Base-by-base conservation (phyloP, 2,888 invertebrate genomes). In the Mallateleia sp. region DNA sequence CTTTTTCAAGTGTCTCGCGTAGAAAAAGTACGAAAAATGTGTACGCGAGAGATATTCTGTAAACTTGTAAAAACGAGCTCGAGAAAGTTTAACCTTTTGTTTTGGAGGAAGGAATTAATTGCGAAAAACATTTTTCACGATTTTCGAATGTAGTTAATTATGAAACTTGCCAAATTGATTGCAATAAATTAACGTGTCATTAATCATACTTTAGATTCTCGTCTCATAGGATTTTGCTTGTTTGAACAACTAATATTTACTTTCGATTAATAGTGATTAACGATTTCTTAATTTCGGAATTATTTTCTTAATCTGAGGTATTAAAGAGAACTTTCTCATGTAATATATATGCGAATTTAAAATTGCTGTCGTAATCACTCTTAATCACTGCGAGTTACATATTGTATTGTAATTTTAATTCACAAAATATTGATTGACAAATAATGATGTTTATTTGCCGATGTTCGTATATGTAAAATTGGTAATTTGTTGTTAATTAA, bases 281-380 rank as follows among this genome's bases (percentile, higher is more conserved):
- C 50, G 54, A 72, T 72, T 56, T 66, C 66, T 81, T 81, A 64
- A 72, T 72, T 81, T 72, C 32, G 6, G 34, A 56, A 81, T 81
- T 66, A 45, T 77, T 18, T 71, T 79, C 56, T 79, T 22, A 32
- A 42, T 60, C n/a, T 72, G 25, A 54, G n/a, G 38, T 75, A 60
- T 50, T 62, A 15, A 15, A 7, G 47, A n/a, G 11, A 56, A 79
- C 79, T 79, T 79, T 79, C 79, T 62, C 79, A 18, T 2, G 25
- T 11, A 52, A 50, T 20, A 42, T 69, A 50, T 50, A 22, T 22
- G 34, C 20, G 38, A n/a, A 69, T 9, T 60, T 47, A 25, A 54
- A 62, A 28, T 64, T 58, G 24, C 20, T 38, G 18, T 15, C 24
- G 22, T 45, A 77, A 60, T 67, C 18, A 38, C 60, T 58, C 78